Percentiles rank a stretch among this genome's conserved stretches.
Conservation (phyloP, 2,797 vertebrate species). For the Labroides dimidiatus region DNA sequence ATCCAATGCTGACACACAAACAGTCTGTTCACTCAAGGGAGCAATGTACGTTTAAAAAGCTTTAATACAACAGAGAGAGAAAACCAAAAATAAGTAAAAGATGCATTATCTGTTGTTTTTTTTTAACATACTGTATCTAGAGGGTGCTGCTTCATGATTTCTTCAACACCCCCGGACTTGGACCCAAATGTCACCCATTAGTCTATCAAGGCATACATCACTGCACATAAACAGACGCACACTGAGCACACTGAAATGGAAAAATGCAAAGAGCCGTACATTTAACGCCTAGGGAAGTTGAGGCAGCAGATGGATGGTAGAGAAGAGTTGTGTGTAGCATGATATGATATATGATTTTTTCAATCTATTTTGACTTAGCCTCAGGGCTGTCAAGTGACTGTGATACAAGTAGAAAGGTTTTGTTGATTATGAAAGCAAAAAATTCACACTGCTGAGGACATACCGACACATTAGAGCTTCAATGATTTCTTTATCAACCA, state of each 20-base stretch:
- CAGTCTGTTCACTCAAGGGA: not conserved
- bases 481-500: not conserved
- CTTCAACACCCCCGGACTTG: slow-evolving; percentile 23
- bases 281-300: slow-evolving; percentile 16
- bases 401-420: not conserved
- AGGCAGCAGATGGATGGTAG: slow-evolving; percentile 17
- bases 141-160: slow-evolving; percentile 40
- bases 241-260: slow-evolving; percentile 43
- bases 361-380: slow-evolving; percentile 38
- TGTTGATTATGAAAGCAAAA: not conserved
- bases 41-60: not conserved
- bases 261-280: slow-evolving; percentile 34
- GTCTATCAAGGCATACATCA: slow-evolving; percentile 28
- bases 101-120: slow-evolving; percentile 20
- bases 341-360: slow-evolving; percentile 44
- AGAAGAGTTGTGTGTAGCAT: slow-evolving; percentile 40
- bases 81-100: not conserved
- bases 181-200: slow-evolving; percentile 37
- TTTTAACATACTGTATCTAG: slow-evolving; percentile 28
- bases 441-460: not conserved
- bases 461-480: not conserved
- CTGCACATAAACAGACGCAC: slow-evolving; percentile 23
- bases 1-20: slow-evolving; percentile 1
- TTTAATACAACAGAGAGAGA: not conserved
- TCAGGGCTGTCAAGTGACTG: slow-evolving; percentile 12